These are phyloP conservation scores for Phrynocephalus guinanensis DNA, from an alignment of 2,797 vertebrate genomes.

Conservation along the genomic window DNA sequence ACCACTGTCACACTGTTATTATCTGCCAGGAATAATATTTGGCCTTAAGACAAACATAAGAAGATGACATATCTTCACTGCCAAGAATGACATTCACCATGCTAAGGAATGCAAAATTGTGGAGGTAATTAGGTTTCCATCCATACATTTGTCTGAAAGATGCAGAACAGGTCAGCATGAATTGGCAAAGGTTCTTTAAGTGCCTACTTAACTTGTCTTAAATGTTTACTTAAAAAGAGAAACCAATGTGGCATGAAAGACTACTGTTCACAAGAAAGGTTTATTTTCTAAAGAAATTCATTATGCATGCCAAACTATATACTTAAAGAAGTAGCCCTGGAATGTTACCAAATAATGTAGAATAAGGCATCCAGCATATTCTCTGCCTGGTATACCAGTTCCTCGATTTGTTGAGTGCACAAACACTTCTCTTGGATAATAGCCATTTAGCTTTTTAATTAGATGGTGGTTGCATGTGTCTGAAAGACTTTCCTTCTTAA, in stretches of 20 bases:
- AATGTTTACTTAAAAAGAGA: neutral
- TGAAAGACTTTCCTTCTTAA: neutral
- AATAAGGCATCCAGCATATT: neutral
- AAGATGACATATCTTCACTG: neutral
- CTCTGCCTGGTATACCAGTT: neutral
- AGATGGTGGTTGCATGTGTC: conserved; percentile 6
- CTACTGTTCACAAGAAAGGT: neutral
- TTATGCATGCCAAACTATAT: neutral
- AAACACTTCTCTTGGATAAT: neutral
- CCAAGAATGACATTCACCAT: neutral
- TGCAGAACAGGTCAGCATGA: neutral
- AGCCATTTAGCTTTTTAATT: neutral
- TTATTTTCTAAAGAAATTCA: neutral
- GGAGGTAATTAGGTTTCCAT: neutral
- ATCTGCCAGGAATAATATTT: no score
- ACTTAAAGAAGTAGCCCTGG: neutral
- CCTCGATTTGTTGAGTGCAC: neutral
- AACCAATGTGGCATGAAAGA: neutral
- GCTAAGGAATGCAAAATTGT: neutral
- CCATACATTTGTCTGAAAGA: neutral
- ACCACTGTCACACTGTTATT: no score
- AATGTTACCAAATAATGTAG: neutral
- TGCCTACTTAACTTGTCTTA: no score
- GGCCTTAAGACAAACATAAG: neutral
- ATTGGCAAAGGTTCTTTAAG: neutral